A percentile compares a stretch with the other conserved stretches of the same genome.
phyloP scores from a whole-genome alignment of 2,888 invertebrate genomes.

The Nephrotoma guestfalica region DNA sequence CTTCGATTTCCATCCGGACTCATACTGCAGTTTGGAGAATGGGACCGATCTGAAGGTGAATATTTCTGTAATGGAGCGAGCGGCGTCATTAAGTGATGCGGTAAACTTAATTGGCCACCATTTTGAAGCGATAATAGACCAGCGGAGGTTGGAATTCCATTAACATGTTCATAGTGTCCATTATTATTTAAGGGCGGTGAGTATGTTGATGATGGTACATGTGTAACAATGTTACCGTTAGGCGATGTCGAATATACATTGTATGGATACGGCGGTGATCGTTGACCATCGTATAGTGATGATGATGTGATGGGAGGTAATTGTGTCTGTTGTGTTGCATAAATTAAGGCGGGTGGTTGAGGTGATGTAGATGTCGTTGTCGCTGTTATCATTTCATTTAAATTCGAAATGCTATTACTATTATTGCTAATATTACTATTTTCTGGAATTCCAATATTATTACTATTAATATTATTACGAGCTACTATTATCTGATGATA shows the following conservation, averaged over 20 bases:
- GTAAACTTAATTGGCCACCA: constrained; percentile 43
- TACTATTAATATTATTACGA: constrained; percentile 18
- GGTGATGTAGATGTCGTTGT: constrained; percentile 18
- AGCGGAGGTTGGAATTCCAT: constrained; percentile 41
- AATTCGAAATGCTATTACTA: background rate
- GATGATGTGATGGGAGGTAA: constrained; percentile 15
- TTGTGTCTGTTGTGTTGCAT: constrained; percentile 16
- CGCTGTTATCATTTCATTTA: background rate
- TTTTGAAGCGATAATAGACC: constrained; percentile 45
- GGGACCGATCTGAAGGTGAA: constrained; percentile 30
- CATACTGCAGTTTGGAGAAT: constrained; percentile 49
- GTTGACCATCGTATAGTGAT: constrained; percentile 24
- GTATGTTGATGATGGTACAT: constrained; percentile 42
- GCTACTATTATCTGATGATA: constrained; percentile 18
- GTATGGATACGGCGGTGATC: constrained; percentile 43
- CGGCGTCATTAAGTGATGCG: constrained; percentile 47
- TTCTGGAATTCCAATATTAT: background rate
- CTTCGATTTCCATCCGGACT: constrained; percentile 62
- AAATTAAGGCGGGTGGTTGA: constrained; percentile 20
- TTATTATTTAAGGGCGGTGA: constrained; percentile 43
- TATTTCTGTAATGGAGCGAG: constrained; percentile 38
- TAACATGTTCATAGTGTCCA: constrained; percentile 42
- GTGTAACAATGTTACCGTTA: constrained; percentile 39
- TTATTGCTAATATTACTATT: background rate
- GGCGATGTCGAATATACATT: constrained; percentile 40